Evolutionary conservation across 1,140 invertebrate species (phyloP), one percentile per base, ranked within the genome.

Genomic region (Odontomachus brunneus): DNA sequence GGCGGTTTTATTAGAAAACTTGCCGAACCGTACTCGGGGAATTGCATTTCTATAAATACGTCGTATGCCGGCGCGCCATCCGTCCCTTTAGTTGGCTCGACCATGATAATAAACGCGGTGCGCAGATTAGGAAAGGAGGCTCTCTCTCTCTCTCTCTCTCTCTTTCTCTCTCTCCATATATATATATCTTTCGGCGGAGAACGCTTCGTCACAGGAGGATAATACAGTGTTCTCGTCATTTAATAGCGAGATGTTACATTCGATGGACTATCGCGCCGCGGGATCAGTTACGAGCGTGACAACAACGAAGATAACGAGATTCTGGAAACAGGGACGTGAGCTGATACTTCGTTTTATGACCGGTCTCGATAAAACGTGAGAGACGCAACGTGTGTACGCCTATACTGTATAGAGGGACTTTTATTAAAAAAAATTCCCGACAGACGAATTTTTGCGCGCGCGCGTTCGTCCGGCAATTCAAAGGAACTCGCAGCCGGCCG

Each of bases 1-100:
- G 2, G 44, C 15, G 57, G 5, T 55, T 63, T 44, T 80, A 44
- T 80, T 57, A 80, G 75, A 80, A 69, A 59, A 78, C 22, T 69
- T 57, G 24, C 11, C 65, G 38, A 80, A 67, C 22, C 33, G 33
- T 29, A 9, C 11, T 22, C 19, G 24, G 24, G 38, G 9, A 80
- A 71, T 44, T 80, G 51, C 65, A 48, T 48, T 69, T 80, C n/a
- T 48, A 59, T 80, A 80, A 69, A 69, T 80, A 71, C n/a, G 5
- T 78, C n/a, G 33, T 48, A n/a, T 48, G 69, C 7, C 17, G 3
- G 14, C 49, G 22, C 22, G 22, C 26, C 44, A 19, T 66, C 14
- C 5, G 29, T 33, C 38, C 11, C 19, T 76, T 66, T 55, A 33
- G 19, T 9, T 24, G 9, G 26, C 17, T 76, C 17, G 33, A 24